Conservation (phyloP, 2,113 vertebrate species). For the Bufo gargarizans region DNA sequence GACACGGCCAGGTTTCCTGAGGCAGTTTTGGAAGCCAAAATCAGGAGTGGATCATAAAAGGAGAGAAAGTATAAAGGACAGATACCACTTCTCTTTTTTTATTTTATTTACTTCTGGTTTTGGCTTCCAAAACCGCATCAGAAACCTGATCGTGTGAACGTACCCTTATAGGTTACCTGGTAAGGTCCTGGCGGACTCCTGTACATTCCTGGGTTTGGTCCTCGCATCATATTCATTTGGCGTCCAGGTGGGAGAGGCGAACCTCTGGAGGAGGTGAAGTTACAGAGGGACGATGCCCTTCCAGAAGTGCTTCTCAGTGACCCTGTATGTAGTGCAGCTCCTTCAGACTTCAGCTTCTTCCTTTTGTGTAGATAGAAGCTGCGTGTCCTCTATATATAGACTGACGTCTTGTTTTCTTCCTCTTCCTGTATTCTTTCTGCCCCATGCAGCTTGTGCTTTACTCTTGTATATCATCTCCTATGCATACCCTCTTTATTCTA, state of each 20-base stretch:
- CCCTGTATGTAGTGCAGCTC: neutral
- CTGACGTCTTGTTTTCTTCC: conserved; percentile 7
- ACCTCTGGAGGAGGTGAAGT: conserved; percentile 34
- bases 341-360: neutral
- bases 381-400: neutral
- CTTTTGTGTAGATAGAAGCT: neutral
- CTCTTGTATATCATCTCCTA: neutral
- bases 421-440: neutral
- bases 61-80: no score
- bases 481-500: neutral
- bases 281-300: neutral
- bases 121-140: no score
- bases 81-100: no score
- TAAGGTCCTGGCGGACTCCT: conserved; percentile 33
- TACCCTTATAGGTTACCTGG: conserved; percentile 26
- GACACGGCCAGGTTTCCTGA: no score
- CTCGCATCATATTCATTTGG: conserved; percentile 50
- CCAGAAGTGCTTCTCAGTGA: no score
- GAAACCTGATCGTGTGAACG: no score
- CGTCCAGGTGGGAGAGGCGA: conserved; percentile 21
- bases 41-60: no score
- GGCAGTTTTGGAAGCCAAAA: no score
- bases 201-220: conserved; percentile 41
- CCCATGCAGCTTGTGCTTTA: neutral
- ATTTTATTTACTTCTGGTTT: no score